Base-by-base conservation (phyloP, 2,888 invertebrate species). In the Calliphora vomitoria region DNA sequence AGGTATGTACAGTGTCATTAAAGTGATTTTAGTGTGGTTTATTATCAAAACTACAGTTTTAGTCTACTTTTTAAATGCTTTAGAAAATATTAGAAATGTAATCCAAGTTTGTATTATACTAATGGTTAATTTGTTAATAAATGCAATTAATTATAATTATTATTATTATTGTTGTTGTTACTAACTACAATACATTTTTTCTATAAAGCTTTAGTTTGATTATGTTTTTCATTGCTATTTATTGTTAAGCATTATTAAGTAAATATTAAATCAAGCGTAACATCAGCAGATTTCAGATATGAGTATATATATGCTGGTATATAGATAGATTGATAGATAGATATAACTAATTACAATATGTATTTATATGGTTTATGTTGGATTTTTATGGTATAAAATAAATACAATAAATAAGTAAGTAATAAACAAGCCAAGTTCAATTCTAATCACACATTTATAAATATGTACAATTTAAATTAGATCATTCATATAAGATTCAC, bases 401-500 rank as follows among this genome's bases (percentile, higher is more conserved):
- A n/a, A 35, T 35, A 35, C 25, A 25, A 25, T 25, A 25, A 25
- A 35, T 35, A 35, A 35, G 31, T 31, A 31, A 4, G 18, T 18
- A 76, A 82, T 50, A 80, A 62, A 66, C 74, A 85, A 85, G 85
- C 85, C 85, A 85, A 85, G 80, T 85, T 76, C 80, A 85, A 71
- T 62, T 75, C 62, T 71, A 85, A 79, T 72, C 80, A 81, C 75
- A 85, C 80, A 81, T 53, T 75, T 50, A 58, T 64, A 53, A 47
- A 15, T 75, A 64, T 86, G 66, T 78, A 82, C 41, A 60, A 50
- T 76, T 58, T 41, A 58, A 47, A 69, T 82, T 79, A 82, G 71
- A 85, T 85, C 78, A 90, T 89, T 90, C 90, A 47, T 55, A 76
- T 72, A 66, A 79, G 69, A 91, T 92, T 94, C 94, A 97, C 98